These are phyloP conservation scores for Cinclus mexicanus DNA, from an alignment of 2,113 vertebrate species.

Conservation along the genomic window DNA sequence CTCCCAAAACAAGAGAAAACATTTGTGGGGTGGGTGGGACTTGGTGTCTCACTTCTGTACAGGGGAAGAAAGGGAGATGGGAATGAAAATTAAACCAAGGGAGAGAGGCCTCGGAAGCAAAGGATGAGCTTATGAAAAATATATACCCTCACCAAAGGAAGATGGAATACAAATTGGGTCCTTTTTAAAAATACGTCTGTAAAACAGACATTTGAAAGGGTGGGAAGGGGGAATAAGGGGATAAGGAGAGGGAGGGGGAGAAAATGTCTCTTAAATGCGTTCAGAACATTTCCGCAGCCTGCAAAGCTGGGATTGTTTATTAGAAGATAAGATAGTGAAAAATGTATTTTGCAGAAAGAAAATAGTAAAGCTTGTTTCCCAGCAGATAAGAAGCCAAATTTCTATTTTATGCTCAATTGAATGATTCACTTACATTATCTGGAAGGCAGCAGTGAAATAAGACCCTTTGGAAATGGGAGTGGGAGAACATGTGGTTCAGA, in stretches of 20 bases:
- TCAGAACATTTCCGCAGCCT: slow-evolving; percentile 73
- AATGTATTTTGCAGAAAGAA: slow-evolving; percentile 84
- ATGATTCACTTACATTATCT: slow-evolving; percentile 82
- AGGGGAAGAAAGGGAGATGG: not conserved
- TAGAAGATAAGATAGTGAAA: slow-evolving; percentile 86
- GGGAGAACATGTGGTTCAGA: not conserved
- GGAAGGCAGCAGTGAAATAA: slow-evolving; percentile 78
- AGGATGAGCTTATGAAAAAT: slow-evolving; percentile 67
- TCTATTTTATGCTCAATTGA: slow-evolving; percentile 86
- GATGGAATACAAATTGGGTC: slow-evolving; percentile 72
- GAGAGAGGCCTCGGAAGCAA: slow-evolving; percentile 39
- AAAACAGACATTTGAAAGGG: slow-evolving; percentile 70
- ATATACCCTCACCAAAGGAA: slow-evolving; percentile 68
- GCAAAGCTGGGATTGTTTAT: slow-evolving; percentile 81
- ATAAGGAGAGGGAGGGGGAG: not conserved
- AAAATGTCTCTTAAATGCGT: slow-evolving; percentile 76
- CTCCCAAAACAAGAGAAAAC: slow-evolving; percentile 33
- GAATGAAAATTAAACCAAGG: slow-evolving; percentile 30
- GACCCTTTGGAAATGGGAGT: slow-evolving; percentile 71
- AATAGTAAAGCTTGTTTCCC: slow-evolving; percentile 81
- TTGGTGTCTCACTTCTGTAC: slow-evolving; percentile 7
- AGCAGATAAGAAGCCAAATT: slow-evolving; percentile 83
- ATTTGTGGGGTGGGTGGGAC: not conserved
- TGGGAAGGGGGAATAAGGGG: not conserved
- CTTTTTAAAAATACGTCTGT: slow-evolving; percentile 65